Conservation (phyloP, 2,113 vertebrate genomes). For the Plectropomus leopardus region DNA sequence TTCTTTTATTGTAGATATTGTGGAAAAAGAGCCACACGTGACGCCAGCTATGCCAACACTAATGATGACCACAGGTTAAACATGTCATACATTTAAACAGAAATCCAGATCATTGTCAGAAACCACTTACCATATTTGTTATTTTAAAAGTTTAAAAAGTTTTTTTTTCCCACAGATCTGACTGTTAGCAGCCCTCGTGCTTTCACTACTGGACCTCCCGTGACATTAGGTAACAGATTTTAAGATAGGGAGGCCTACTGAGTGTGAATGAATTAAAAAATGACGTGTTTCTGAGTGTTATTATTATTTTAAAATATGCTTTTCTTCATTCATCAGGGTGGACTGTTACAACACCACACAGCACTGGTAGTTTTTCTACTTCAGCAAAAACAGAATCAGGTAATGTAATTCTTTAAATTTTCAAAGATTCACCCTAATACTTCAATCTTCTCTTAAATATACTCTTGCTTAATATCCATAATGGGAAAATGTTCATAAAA, state of each 20-base stretch:
- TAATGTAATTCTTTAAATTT: background rate
- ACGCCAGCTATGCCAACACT: rapidly evolving
- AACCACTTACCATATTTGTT: background rate
- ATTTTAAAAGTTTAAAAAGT: background rate
- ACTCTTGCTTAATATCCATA: background rate
- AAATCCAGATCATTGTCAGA: background rate
- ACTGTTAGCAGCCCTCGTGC: background rate
- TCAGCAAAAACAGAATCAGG: constrained; percentile 1
- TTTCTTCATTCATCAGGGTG: background rate
- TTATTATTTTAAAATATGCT: background rate
- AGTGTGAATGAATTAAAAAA: background rate
- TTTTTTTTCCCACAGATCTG: background rate
- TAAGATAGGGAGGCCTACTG: background rate
- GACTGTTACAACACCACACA: background rate
- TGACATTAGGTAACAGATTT: background rate
- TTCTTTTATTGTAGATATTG: constrained; percentile 7
- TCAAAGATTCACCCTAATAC: background rate
- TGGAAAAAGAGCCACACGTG: background rate
- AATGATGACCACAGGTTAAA: background rate
- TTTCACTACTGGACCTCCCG: background rate
- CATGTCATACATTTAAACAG: background rate
- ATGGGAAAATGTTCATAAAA: background rate
- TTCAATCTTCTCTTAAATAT: background rate
- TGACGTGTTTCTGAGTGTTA: background rate
- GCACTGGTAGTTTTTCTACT: background rate